phyloP scores from a whole-genome alignment of 1,140 invertebrate genomes.

The Archivesica marissinica region DNA sequence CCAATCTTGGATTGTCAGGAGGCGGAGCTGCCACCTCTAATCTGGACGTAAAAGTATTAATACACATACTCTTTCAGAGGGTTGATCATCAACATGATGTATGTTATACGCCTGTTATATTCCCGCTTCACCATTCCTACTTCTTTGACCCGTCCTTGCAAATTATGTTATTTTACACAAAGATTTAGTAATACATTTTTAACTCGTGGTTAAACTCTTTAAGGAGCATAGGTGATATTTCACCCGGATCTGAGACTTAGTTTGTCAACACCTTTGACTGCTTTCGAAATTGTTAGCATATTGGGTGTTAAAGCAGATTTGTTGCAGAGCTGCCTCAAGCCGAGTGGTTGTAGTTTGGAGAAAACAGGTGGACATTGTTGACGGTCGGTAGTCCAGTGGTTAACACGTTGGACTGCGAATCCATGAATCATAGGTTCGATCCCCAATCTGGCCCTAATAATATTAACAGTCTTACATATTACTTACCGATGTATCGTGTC shows the following conservation, averaged over 20 bases:
- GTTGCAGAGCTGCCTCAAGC: too few relatives aligned
- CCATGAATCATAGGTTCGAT: too few relatives aligned
- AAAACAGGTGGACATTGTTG: constrained; percentile 17
- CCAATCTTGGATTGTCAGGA: constrained; percentile 56
- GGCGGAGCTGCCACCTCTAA: constrained; percentile 25
- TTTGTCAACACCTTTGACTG: too few relatives aligned
- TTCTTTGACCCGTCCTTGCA: constrained; percentile 53
- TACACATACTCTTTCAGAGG: constrained; percentile 44
- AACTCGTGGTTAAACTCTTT: constrained; percentile 41
- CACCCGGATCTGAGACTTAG: too few relatives aligned
- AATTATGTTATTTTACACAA: constrained; percentile 30
- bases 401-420: too few relatives aligned
- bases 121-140: constrained; percentile 45
- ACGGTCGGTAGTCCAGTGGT: too few relatives aligned
- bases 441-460: too few relatives aligned
- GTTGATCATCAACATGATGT: constrained; percentile 58
- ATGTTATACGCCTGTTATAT: constrained; percentile 51
- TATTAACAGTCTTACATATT: too few relatives aligned
- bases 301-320: too few relatives aligned
- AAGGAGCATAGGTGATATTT: constrained; percentile 52
- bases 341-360: too few relatives aligned
- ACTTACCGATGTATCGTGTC: too few relatives aligned
- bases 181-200: constrained; percentile 54
- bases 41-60: constrained; percentile 59
- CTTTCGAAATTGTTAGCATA: too few relatives aligned